Percentiles rank a stretch among this genome's conserved stretches.
These are phyloP conservation scores for Melanargia galathea DNA, from an alignment of 2,888 invertebrate species.

Conservation along the genomic window DNA sequence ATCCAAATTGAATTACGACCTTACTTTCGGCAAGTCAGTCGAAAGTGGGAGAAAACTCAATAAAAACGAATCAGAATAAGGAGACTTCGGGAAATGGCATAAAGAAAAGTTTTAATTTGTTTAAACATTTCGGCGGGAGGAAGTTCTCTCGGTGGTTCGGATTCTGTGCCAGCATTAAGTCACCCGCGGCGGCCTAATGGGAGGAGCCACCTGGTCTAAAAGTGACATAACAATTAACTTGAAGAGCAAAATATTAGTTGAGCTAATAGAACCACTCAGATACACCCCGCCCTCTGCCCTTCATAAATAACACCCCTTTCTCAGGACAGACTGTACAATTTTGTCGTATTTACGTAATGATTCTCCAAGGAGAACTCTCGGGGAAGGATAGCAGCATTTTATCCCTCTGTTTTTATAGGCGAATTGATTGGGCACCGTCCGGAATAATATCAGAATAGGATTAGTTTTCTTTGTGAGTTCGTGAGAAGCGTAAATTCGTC, in stretches of 20 bases:
- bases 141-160: constrained; percentile 63
- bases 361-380: constrained; percentile 63
- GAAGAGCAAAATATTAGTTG: constrained; percentile 79
- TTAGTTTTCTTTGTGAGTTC: constrained; percentile 65
- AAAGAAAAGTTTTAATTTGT: constrained; percentile 80
- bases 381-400: constrained; percentile 56
- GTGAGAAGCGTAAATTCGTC: constrained; percentile 30
- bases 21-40: constrained; percentile 47
- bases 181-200: constrained; percentile 72
- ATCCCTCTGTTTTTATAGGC: constrained; percentile 69
- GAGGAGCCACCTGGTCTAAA: constrained; percentile 79
- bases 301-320: constrained; percentile 77
- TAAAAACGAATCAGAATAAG: constrained; percentile 67
- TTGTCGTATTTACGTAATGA: constrained; percentile 76
- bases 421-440: constrained; percentile 72
- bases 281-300: constrained; percentile 71
- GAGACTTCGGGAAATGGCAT: constrained; percentile 62
- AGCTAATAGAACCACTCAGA: constrained; percentile 77
- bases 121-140: constrained; percentile 74
- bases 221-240: constrained; percentile 80
- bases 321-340: constrained; percentile 65
- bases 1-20: constrained; percentile 45
- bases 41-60: constrained; percentile 57
- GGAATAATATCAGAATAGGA: constrained; percentile 70
- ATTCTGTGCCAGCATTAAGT: constrained; percentile 70